phyloP scores from a whole-genome alignment of 2,113 vertebrate species.

The Rhea americana region DNA sequence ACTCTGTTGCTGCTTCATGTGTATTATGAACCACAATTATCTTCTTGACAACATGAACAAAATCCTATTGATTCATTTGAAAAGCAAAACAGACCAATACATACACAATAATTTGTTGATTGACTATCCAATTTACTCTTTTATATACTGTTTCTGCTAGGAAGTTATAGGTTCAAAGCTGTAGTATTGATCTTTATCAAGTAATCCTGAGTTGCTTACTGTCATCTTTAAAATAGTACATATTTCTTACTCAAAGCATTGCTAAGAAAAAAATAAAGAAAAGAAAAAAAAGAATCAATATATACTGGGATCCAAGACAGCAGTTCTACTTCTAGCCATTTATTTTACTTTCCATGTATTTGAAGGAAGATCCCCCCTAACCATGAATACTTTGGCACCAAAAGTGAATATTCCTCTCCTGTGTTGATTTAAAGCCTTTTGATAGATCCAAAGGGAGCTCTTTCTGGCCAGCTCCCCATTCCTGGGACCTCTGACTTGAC shows the following conservation, averaged over 20 bases:
- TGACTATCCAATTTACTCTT: background rate
- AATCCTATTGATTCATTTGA: background rate
- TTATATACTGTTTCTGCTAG: background rate
- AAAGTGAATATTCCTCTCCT: background rate
- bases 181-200: background rate
- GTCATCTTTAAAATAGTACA: background rate
- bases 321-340: background rate
- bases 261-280: background rate
- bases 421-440: constrained; percentile 26
- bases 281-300: background rate
- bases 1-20: background rate
- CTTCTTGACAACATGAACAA: background rate
- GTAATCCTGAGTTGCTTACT: background rate
- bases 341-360: constrained; percentile 26
- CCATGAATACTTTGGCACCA: constrained; percentile 9
- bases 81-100: background rate
- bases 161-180: background rate
- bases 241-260: background rate
- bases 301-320: background rate
- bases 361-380: background rate
- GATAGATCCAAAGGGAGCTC: background rate
- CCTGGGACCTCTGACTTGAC: background rate
- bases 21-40: background rate
- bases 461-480: background rate
- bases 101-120: background rate